phyloP scores from a whole-genome alignment of 2,113 vertebrate species.

The Larimichthys polyactis region DNA sequence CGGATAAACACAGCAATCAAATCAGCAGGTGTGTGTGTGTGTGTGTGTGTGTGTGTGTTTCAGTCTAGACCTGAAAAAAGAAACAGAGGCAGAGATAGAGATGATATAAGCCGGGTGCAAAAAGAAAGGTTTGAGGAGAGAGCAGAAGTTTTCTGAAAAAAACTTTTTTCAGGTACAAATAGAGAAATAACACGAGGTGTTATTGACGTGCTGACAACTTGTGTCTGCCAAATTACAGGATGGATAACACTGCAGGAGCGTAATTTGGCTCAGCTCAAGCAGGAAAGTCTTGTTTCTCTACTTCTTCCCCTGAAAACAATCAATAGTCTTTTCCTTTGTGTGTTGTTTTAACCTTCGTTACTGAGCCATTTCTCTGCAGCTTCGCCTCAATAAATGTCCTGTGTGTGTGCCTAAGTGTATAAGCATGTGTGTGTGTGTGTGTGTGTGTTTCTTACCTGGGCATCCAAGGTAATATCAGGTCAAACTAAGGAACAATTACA shows the following conservation, averaged over 20 bases:
- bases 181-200: background rate
- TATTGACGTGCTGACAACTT: background rate
- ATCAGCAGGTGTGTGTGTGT: slow-evolving; percentile 35
- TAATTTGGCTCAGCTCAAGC: background rate
- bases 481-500: slow-evolving; percentile 1
- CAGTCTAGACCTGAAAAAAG: background rate
- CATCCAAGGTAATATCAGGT: slow-evolving; percentile 7
- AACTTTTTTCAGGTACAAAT: background rate
- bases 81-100: background rate
- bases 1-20: slow-evolving; percentile 53
- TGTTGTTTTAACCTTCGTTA: slow-evolving; percentile 30
- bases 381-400: background rate
- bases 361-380: slow-evolving; percentile 1
- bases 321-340: slow-evolving; percentile 12
- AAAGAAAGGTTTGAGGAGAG: background rate
- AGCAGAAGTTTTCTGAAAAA: background rate
- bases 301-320: slow-evolving; percentile 33
- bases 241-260: background rate
- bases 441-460: slow-evolving; percentile 60
- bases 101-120: background rate
- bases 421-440: background rate
- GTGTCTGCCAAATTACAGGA: background rate
- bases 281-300: background rate
- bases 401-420: background rate
- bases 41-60: slow-evolving; percentile 22